Base-by-base conservation (phyloP, 2,113 vertebrate genomes). In the Dascyllus trimaculatus region DNA sequence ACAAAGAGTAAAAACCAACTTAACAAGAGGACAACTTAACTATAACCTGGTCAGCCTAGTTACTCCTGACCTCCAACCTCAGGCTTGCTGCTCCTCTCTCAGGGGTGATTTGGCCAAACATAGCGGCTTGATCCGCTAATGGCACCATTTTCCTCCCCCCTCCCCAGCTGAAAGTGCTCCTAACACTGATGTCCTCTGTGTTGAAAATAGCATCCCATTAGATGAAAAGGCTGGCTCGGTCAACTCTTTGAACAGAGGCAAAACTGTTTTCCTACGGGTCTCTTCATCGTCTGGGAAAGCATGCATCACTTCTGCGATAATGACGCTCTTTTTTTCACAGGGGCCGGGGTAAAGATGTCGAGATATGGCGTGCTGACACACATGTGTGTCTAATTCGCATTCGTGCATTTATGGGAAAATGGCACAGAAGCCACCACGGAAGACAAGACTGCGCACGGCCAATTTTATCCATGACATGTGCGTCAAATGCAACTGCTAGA, bases 231-330 rank as follows among this genome's bases (percentile, higher is more conserved):
- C 80, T 74, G 75, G 84, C 75, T 86, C 56, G 88, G 89, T 91
- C 91, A 92, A 90, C 85, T 35, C 75, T 61, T 63, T 2, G 86
- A 90, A 93, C 91, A 91, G 91, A 92, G 86, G 78, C 83, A 88
- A 92, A 92, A 91, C 89, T 92, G 92, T 93, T 94, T 92, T 91
- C 74, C 78, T 88, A 71, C 1, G 46, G 53, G 48, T 75, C 56
- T 51, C 68, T 40, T 66, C 81, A 35, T 75, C 11, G 65, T 75
- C 84, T 82, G 78, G 73, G 70, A 90, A 80, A 81, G 79, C 79
- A 57, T 63, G 43, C 59, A 43, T 70, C 78, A 24, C 54, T 61
- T 84, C 63, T 72, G 65, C 35, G 43, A 86, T 91, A 90, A 87
- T 82, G 61, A 70, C 7, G 79, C 75, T n/a, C n/a, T 85, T 89